Evolutionary conservation across 2,888 invertebrate species (phyloP), one percentile per base, ranked within the genome.

Genomic region (Ennomos quercinarius): DNA sequence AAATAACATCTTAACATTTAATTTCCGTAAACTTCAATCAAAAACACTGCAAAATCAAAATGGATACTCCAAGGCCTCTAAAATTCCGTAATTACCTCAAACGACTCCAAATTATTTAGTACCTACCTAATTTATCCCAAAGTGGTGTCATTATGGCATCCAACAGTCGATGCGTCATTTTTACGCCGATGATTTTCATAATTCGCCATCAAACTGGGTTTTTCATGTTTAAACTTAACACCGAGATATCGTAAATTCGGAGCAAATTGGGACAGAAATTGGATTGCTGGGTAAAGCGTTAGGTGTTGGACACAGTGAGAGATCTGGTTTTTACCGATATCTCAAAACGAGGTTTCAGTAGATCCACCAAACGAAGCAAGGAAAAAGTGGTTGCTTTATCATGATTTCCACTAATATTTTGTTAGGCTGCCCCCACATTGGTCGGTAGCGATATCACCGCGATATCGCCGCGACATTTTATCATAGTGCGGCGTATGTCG

Each of bases 151-250:
- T 57, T 53, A 50, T 13, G 27, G 46, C 46, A 44, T n/a, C 43
- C 9, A 38, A 8, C 37, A 45, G 11, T 12, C 10, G 38, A 49
- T 37, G 44, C 17, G 34, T 43, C 10, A 37, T 41, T 55, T 57
- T 62, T 58, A 61, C 42, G 27, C 42, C 47, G 46, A 62, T 61
- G 42, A 61, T 57, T 54, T 52, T 58, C 55, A 58, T 56, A 58
- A 58, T 63, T 17, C 11, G 58, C 39, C 13, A 46, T 57, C 54
- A 54, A 50, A 53, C 42, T 12, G 27, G 11, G 10, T 50, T 54
- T 54, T 59, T 36, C 39, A 13, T 52, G 44, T 52, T 59, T 53
- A 49, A 54, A 59, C 45, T 47, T 57, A 37, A 51, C 50, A 50
- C 42, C 50, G 50, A 42, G 49, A 42, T 49, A 50, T 57, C 57